phyloP scores from a whole-genome alignment of 1,140 invertebrate genomes.

The Tetranychus cinnabarinus region DNA sequence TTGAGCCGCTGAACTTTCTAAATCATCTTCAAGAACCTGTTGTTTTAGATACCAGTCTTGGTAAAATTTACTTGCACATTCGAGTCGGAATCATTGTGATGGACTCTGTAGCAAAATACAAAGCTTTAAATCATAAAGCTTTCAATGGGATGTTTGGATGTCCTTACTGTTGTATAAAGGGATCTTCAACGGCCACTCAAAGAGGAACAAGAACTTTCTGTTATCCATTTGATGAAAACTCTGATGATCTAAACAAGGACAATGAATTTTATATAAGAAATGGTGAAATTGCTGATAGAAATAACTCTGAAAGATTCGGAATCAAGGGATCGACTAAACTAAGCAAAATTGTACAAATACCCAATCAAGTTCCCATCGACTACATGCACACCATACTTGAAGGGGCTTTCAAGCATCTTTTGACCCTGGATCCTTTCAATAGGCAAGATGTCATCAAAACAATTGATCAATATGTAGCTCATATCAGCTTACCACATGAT shows the following conservation, averaged over 20 bases:
- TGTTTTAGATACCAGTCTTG: too few relatives aligned
- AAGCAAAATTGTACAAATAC: neutral
- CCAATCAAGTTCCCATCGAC: neutral
- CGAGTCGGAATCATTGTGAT: too few relatives aligned
- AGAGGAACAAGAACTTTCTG: neutral
- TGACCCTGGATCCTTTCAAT: neutral
- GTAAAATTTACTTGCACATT: too few relatives aligned
- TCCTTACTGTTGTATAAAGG: neutral
- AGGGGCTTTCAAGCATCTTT: neutral
- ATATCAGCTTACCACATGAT: neutral
- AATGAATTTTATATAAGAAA: neutral
- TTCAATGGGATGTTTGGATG: neutral
- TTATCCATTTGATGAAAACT: neutral
- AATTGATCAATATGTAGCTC: neutral
- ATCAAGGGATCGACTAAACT: neutral
- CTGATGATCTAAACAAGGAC: neutral
- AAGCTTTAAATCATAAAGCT: neutral
- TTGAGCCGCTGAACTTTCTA: too few relatives aligned
- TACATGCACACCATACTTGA: neutral
- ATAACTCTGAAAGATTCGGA: neutral
- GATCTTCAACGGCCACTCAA: neutral
- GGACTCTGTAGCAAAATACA: neutral
- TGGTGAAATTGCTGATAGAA: neutral
- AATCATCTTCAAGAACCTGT: too few relatives aligned
- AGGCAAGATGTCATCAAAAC: neutral